Evolutionary conservation across 2,888 invertebrate genomes (phyloP).

Genomic region (Acrobasis consociella): DNA sequence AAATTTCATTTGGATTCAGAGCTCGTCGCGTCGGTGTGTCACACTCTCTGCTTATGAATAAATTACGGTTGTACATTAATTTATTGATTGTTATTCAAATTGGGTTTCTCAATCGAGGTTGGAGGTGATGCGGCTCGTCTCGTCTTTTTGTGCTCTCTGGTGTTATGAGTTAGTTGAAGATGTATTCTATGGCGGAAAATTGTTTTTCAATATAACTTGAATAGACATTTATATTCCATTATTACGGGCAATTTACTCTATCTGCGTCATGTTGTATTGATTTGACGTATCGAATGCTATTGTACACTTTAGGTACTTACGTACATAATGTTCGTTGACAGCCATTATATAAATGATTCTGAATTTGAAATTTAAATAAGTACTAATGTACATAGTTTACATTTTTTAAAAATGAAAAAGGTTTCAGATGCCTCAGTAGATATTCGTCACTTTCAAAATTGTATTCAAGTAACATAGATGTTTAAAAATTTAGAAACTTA

Average conservation of each 20-base stretch:
- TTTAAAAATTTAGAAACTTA: too few species aligned
- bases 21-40: slow-evolving; percentile 69
- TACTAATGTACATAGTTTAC: too few species aligned
- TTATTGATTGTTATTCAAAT: slow-evolving; percentile 83
- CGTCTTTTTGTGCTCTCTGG: slow-evolving; percentile 60
- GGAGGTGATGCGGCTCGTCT: slow-evolving; percentile 73
- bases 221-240: slow-evolving; percentile 41
- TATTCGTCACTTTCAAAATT: too few species aligned
- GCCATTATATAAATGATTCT: too few species aligned
- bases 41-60: slow-evolving; percentile 75
- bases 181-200: slow-evolving; percentile 56
- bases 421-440: too few species aligned
- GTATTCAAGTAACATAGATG: too few species aligned
- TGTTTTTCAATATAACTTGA: slow-evolving; percentile 54
- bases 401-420: too few species aligned
- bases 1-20: slow-evolving; percentile 79
- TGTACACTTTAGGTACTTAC: slow-evolving; percentile 38
- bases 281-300: slow-evolving; percentile 58
- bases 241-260: slow-evolving; percentile 44
- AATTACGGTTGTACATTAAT: slow-evolving; percentile 78
- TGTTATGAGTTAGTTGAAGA: slow-evolving; percentile 64
- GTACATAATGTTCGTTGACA: slow-evolving; percentile 26
- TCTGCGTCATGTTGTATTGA: slow-evolving; percentile 53
- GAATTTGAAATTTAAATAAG: too few species aligned
- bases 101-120: slow-evolving; percentile 80